Evolutionary conservation across 2,797 vertebrate species (phyloP), one percentile per base, ranked within the genome.

Genomic region (Botia almorhae): DNA sequence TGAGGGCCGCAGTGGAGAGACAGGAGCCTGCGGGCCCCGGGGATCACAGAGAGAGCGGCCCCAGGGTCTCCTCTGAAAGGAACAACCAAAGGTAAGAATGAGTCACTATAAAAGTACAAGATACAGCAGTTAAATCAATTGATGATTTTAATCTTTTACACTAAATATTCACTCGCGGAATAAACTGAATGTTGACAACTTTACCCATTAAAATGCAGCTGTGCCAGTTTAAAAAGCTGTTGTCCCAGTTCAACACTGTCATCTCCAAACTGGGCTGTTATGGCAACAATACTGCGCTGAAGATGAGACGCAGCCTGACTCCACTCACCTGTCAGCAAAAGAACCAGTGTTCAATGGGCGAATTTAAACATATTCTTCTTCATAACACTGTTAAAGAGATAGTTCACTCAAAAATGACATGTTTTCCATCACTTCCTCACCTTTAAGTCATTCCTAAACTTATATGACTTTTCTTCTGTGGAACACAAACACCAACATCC

Each of bases 201-300:
- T 91, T 88, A 99, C 97, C 96, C 96, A n/a, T 97, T 99, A 89
- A 99, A 99, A 87, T 97, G 93, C 33, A 99, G 88, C 85, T 99
- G 97, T 79, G 95, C 93, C 89, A 99, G 88, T 89, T 99, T 99
- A 92, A 97, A 96, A 85, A 98, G 95, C 68, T 99, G 96, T 10
- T 89, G 95, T 55, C 95, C 96, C 67, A 93, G 86, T 91, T 99
- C 98, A 33, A 97, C 64, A 67, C 97, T 99, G 81, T 94, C 92
- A 1, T 94, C 89, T 63, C 97, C 97, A 0, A 95, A 96, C 87
- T 94, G 95, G 70, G 72, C 87, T 82, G 90, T 81, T 6, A 96
- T 92, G 46, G 93, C 91, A 58, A 16, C 85, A 33, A 93, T 85
- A 19, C 97, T 97, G 43, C 61, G 90, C 83, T 90, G 90, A 71